phyloP scores from a whole-genome alignment of 2,797 vertebrate genomes.

The Hoplostethus atlanticus region DNA sequence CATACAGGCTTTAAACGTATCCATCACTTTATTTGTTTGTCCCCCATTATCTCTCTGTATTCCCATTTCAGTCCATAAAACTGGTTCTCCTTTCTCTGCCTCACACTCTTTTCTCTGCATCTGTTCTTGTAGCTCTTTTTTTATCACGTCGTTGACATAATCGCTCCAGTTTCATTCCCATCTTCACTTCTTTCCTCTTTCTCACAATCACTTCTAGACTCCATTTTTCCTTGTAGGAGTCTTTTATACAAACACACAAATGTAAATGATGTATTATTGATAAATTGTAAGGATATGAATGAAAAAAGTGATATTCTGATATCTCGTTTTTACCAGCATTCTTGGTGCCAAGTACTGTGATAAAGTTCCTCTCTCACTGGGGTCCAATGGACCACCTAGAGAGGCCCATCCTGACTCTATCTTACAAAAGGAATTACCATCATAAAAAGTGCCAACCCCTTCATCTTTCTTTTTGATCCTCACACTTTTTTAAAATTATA shows the following conservation, averaged over 20 bases:
- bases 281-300: slow-evolving; percentile 87
- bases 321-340: slow-evolving; percentile 91
- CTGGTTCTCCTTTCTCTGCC: slow-evolving; percentile 45
- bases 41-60: slow-evolving; percentile 60
- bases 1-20: slow-evolving; percentile 64
- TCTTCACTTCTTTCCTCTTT: slow-evolving; percentile 62
- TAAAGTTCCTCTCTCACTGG: slow-evolving; percentile 81
- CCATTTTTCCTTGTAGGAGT: slow-evolving; percentile 83
- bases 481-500: slow-evolving; percentile 60
- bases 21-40: slow-evolving; percentile 75
- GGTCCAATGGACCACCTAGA: slow-evolving; percentile 78
- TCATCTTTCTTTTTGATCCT: slow-evolving; percentile 78
- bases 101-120: slow-evolving; percentile 49
- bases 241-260: slow-evolving; percentile 86
- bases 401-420: slow-evolving; percentile 81
- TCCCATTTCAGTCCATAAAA: slow-evolving; percentile 62
- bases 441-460: slow-evolving; percentile 88
- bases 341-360: slow-evolving; percentile 91
- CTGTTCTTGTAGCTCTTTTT: slow-evolving; percentile 70
- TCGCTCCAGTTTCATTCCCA: slow-evolving; percentile 42
- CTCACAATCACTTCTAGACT: slow-evolving; percentile 79
- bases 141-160: slow-evolving; percentile 63
- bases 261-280: slow-evolving; percentile 86
- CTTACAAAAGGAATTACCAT: slow-evolving; percentile 83
- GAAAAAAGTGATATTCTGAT: slow-evolving; percentile 86